Conservation (phyloP, 2,113 vertebrate species). For the Rhizomys pruinosus region DNA sequence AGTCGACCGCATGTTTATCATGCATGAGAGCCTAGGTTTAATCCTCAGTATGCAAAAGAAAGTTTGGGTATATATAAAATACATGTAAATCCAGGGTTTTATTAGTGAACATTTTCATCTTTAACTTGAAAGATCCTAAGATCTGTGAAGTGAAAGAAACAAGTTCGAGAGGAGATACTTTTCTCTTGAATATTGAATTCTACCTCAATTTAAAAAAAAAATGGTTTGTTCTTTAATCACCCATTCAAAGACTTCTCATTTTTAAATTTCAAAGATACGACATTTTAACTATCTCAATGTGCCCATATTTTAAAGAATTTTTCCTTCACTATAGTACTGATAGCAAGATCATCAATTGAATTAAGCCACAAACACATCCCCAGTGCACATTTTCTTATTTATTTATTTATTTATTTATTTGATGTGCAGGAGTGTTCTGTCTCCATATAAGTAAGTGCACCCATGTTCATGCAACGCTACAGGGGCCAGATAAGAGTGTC, state of each 20-base stretch:
- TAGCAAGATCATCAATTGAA: conserved; percentile 1
- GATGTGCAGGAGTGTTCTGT: no score
- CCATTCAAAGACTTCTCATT: conserved; percentile 8
- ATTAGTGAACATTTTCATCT: neutral
- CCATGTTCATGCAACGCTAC: no score
- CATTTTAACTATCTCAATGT: neutral
- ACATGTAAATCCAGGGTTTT: neutral
- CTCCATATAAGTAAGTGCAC: no score
- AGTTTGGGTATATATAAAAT: neutral
- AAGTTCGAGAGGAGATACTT: neutral
- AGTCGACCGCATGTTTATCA: no score
- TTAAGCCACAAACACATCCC: neutral
- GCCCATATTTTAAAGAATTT: neutral
- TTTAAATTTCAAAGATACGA: neutral
- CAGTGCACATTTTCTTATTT: neutral
- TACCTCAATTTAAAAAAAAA: neutral
- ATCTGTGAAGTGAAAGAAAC: neutral
- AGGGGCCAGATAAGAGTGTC: no score
- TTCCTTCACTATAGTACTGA: neutral
- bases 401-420: no score
- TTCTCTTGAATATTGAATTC: neutral
- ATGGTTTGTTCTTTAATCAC: neutral
- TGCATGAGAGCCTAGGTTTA: no score
- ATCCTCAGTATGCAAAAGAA: no score
- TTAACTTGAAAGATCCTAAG: conserved; percentile 15